Percentiles rank a stretch among this genome's conserved stretches.
These are phyloP conservation scores for Globia sparganii DNA, from an alignment of 2,888 invertebrate genomes.

Conservation along the genomic window DNA sequence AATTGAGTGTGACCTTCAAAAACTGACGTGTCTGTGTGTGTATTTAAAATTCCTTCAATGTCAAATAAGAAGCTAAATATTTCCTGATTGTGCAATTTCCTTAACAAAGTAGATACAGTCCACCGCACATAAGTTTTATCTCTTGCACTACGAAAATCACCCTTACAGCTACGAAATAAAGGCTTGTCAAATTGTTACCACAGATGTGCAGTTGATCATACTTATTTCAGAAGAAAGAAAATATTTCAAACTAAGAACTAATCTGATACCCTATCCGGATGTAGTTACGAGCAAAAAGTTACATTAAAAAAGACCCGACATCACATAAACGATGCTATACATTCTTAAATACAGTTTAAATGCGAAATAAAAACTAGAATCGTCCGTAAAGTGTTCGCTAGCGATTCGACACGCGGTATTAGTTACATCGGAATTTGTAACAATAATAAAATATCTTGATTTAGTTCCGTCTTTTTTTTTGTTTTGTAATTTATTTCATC, in stretches of 20 bases:
- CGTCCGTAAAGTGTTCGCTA: slow-evolving; percentile 37
- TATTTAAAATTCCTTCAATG: slow-evolving; percentile 43
- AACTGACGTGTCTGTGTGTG: too few relatives aligned
- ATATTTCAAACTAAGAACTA: slow-evolving; percentile 7
- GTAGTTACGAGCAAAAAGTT: slow-evolving; percentile 49
- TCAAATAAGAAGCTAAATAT: slow-evolving; percentile 12
- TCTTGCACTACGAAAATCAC: neutral
- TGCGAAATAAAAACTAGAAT: slow-evolving; percentile 51
- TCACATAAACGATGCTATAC: slow-evolving; percentile 34
- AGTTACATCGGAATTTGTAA: slow-evolving; percentile 54
- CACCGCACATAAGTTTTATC: neutral
- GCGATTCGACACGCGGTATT: slow-evolving; percentile 46
- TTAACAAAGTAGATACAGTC: neutral
- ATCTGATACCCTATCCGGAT: slow-evolving; percentile 45
- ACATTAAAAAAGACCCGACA: slow-evolving; percentile 37
- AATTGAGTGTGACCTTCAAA: slow-evolving; percentile 16
- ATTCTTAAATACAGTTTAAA: slow-evolving; percentile 45
- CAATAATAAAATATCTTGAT: slow-evolving; percentile 40
- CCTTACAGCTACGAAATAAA: neutral
- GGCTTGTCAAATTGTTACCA: neutral
- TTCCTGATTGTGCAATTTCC: slow-evolving; percentile 24
- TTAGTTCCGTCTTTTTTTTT: slow-evolving; percentile 8
- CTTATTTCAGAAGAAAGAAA: slow-evolving; percentile 6
- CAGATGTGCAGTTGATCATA: too few relatives aligned
- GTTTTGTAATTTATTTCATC: neutral